Evolutionary conservation across 2,888 invertebrate species (phyloP).

Genomic region (Odontocerum albicorne): DNA sequence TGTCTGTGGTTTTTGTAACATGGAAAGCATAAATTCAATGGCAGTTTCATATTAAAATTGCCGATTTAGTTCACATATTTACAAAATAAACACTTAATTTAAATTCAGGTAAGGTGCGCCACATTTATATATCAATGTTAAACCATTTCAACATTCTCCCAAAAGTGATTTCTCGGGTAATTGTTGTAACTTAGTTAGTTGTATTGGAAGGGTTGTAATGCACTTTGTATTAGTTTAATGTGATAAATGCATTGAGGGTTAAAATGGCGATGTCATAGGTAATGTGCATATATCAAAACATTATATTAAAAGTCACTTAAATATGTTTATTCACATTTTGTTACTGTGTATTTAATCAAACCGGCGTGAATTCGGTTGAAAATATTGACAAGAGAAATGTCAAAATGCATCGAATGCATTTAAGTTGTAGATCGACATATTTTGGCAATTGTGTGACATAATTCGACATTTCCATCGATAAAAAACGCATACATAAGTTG

Average conservation of each 20-base stretch:
- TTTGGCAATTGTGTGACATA: not conserved
- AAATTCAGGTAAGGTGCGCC: constrained; percentile 6
- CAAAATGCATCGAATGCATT: constrained; percentile 2
- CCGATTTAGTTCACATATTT: constrained; percentile 15
- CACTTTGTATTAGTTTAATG: constrained; percentile 31
- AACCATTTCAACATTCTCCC: not conserved
- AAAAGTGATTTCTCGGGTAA: not conserved
- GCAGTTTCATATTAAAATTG: constrained; percentile 28
- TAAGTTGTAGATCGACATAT: no score
- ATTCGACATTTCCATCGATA: no score
- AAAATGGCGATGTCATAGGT: constrained; percentile 26
- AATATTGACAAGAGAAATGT: constrained; percentile 21
- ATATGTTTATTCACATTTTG: no score
- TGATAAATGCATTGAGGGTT: constrained; percentile 26
- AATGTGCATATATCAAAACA: constrained; percentile 9
- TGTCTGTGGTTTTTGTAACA: constrained; percentile 23
- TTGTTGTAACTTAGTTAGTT: constrained; percentile 18
- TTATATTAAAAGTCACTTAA: no score
- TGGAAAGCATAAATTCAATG: constrained; percentile 19
- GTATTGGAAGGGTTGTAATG: constrained; percentile 26
- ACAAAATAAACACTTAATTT: constrained; percentile 7
- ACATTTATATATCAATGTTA: not conserved
- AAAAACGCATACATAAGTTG: no score
- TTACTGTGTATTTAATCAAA: no score
- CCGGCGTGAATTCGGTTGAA: constrained; percentile 1